These are phyloP conservation scores for Argentina silus DNA, from an alignment of 2,797 vertebrate genomes.

Conservation along the genomic window DNA sequence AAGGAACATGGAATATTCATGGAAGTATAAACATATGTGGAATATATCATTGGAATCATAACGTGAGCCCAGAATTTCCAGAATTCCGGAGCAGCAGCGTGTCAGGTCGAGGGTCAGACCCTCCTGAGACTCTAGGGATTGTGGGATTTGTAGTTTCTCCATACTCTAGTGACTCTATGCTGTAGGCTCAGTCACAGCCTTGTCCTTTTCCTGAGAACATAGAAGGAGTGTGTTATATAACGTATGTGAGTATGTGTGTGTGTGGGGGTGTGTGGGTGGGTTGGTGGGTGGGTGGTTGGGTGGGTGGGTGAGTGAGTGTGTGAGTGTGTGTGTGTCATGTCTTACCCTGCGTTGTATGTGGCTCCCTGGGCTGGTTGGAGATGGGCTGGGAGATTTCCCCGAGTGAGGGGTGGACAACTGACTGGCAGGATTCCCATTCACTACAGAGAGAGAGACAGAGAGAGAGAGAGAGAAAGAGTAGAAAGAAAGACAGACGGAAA, in stretches of 20 bases:
- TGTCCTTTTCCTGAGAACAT: conserved; percentile 84
- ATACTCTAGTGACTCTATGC: conserved; percentile 70
- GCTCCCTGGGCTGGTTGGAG: conserved; percentile 91
- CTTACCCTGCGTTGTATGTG: conserved; percentile 92
- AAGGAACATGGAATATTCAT: conserved; percentile 27
- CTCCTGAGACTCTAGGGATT: conserved; percentile 62
- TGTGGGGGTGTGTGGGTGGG: conserved; percentile 12
- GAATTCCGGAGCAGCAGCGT: conserved; percentile 48
- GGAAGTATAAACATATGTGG: neutral
- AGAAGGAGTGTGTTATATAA: conserved; percentile 71
- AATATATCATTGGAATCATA: conserved; percentile 42
- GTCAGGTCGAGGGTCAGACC: conserved; percentile 58
- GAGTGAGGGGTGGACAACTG: conserved; percentile 94
- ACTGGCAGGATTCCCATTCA: conserved; percentile 95
- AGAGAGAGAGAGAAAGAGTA: conserved; percentile 31
- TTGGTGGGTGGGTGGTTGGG: conserved; percentile 1
- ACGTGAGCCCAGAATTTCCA: conserved; percentile 41
- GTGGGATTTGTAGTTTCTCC: conserved; percentile 62
- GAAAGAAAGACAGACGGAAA: neutral
- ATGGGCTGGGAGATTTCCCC: conserved; percentile 92
- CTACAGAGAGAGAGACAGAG: conserved; percentile 68
- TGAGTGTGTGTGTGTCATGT: conserved; percentile 10
- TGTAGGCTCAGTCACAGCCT: conserved; percentile 68
- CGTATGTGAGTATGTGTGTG: conserved; percentile 28
- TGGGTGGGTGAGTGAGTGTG: conserved; percentile 6